phyloP scores from a whole-genome alignment of 2,113 vertebrate genomes.

The Otolemur garnettii region DNA sequence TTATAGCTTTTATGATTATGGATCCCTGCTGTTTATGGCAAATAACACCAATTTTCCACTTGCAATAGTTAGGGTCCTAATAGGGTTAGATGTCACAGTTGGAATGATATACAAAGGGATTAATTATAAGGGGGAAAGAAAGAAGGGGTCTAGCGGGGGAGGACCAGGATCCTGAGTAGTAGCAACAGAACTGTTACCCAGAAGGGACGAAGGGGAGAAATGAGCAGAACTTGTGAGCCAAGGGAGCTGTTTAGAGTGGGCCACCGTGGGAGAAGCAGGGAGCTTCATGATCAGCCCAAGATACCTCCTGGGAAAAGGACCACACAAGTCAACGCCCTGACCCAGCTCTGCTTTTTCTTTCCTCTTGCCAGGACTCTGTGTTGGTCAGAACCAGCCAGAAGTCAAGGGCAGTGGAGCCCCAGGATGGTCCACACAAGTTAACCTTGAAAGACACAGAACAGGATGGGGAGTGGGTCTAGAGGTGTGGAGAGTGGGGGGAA shows the following conservation, averaged over 20 bases:
- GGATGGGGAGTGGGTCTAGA: neutral
- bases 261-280: neutral
- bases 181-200: neutral
- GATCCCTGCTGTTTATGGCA: neutral
- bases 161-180: neutral
- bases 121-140: neutral
- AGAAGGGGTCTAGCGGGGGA: neutral
- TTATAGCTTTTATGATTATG: neutral
- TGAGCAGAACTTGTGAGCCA: neutral
- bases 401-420: neutral
- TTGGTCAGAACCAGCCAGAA: neutral
- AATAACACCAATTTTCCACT: neutral
- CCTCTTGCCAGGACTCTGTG: no score
- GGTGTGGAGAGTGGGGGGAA: neutral
- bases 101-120: neutral
- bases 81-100: neutral
- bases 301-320: neutral
- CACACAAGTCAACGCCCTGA: neutral
- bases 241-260: neutral
- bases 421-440: neutral
- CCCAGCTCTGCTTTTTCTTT: neutral
- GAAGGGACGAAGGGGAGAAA: neutral
- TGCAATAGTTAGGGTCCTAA: neutral
- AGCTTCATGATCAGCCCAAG: neutral
- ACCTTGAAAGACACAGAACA: neutral